Evolutionary conservation across 2,113 vertebrate genomes (phyloP).

Genomic region (Oophaga pumilio): DNA sequence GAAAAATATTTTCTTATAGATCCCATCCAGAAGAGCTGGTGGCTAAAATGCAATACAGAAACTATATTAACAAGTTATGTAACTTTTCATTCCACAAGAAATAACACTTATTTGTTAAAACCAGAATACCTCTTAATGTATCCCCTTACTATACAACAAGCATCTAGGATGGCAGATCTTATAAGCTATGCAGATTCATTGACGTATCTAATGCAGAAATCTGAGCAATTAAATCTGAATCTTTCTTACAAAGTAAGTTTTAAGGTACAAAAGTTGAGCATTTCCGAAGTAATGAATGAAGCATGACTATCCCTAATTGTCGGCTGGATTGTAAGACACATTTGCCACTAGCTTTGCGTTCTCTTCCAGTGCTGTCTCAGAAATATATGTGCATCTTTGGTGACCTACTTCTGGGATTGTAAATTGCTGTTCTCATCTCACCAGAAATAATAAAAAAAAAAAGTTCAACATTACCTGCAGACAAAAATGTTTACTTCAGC

Average conservation of each 20-base stretch:
- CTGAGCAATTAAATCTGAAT: background rate
- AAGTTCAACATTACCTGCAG: conserved; percentile 32
- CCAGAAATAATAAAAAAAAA: background rate
- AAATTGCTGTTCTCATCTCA: conserved; percentile 9
- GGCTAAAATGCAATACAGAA: background rate
- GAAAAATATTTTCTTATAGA: too few relatives aligned
- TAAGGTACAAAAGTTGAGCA: background rate
- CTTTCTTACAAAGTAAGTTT: background rate
- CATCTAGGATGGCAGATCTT: background rate
- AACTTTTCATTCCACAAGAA: background rate
- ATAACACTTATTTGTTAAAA: background rate
- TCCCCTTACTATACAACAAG: background rate
- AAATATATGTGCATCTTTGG: conserved; percentile 44
- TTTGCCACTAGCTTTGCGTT: conserved; percentile 12
- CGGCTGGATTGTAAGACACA: conserved; percentile 13
- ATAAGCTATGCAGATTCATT: background rate
- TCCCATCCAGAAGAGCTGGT: too few relatives aligned
- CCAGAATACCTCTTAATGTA: background rate
- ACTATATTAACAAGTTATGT: background rate
- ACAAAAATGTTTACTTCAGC: conserved; percentile 36
- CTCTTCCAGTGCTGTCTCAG: background rate
- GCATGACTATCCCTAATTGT: background rate
- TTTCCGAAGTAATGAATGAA: background rate
- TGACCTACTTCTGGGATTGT: conserved; percentile 25
- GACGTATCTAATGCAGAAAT: background rate